Base-by-base conservation (phyloP, 2,113 vertebrate species). In the Alexandromys fortis region DNA sequence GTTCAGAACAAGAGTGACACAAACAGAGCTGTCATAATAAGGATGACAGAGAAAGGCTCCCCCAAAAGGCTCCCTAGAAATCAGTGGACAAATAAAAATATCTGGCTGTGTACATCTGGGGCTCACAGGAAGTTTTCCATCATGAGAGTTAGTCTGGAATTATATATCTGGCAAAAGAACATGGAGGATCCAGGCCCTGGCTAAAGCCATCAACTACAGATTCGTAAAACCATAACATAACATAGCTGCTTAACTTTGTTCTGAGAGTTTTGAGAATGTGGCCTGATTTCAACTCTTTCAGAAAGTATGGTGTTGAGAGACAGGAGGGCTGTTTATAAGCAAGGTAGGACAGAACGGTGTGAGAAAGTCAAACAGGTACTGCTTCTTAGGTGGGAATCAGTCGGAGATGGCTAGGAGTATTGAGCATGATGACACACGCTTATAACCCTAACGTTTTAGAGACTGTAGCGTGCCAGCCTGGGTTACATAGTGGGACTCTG, bases 221-320 rank as follows among this genome's bases (percentile, higher is more conserved):
- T 26, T 30, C 28, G 17, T 19, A 30, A 85, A 61, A 42, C 24
- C 28, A 8, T 24, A 65, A 28, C 38, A 45, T 9, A 42, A 38
- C 16, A 30, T 19, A 21, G 82, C 26, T 6, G 28, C 61, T 65
- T 45, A 30, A 45, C 82, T 67, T 42, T 19, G 58, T 28, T 24
- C 26, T 9, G 38, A 30, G 38, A 38, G 1, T 65, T 19, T 19
- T 42, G 58, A 7, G 38, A 17, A 28, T 33, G 9, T 45, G 38
- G 61, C 61, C 61, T 45, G 65, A 14, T 70, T 49, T 87, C 30
- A 85, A 2, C 45, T 95, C 86, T 92, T 96, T 93, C 75, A 83
- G 91, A 19, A 49, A 63, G 33, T n/a, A 3, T 24, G 24, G 77
- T 52, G 70, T 75, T 68, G 49, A 92, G 45, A 42, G 45, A 77